Evolutionary conservation across 2,113 vertebrate genomes (phyloP).

Genomic region (Nicator chloris): DNA sequence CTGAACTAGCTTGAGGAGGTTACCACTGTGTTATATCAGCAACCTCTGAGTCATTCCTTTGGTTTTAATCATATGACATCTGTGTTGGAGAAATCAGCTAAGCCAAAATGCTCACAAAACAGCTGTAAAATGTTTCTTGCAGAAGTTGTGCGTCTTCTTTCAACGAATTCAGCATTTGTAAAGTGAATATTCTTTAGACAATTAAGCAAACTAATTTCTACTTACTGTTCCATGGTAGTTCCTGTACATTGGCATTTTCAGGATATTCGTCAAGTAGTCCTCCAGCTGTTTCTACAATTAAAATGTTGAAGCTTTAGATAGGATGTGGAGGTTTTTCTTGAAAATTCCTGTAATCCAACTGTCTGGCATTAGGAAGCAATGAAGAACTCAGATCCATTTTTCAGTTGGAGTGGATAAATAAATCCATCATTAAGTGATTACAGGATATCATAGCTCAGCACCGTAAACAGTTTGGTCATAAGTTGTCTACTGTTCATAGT

Average conservation of each 20-base stretch:
- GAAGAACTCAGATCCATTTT: background rate
- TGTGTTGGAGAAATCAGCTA: background rate
- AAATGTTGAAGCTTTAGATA: slow-evolving; percentile 13
- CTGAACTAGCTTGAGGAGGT: background rate
- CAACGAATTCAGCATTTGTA: background rate
- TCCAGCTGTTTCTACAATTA: slow-evolving; percentile 91
- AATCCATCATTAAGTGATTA: background rate
- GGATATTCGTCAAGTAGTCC: slow-evolving; percentile 92
- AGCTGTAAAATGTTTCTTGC: background rate
- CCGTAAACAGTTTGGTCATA: background rate
- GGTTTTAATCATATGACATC: background rate
- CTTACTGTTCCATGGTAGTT: slow-evolving; percentile 94
- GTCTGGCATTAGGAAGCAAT: background rate
- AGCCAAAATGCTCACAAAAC: background rate
- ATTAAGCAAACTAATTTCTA: background rate
- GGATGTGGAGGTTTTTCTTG: background rate
- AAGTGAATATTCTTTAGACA: background rate
- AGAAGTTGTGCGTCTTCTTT: background rate
- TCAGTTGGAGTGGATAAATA: background rate
- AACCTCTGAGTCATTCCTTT: background rate
- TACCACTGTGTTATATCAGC: background rate
- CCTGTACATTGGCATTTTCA: slow-evolving; percentile 90
- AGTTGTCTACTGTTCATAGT: background rate
- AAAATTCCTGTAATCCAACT: background rate
- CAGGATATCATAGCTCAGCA: background rate